Base-by-base conservation (phyloP, 2,888 invertebrate species). In the Julus scanicus region DNA sequence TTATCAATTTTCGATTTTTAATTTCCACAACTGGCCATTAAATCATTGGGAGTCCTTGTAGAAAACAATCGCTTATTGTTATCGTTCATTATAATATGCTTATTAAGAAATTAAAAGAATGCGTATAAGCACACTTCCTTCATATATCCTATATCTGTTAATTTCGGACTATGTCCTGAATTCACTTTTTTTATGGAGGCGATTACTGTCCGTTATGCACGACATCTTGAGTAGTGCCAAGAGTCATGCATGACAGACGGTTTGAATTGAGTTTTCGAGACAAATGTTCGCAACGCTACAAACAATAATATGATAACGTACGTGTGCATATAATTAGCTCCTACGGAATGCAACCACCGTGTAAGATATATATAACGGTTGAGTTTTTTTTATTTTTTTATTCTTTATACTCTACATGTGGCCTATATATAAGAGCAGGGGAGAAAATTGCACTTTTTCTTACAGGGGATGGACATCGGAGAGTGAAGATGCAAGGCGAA, bases 401-500 rank as follows among this genome's bases (percentile, higher is more conserved):
- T 44, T 44, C 44, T 44, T 29, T 71, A 29, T 71, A 71, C 63
- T 63, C 63, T 71, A 71, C 71, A 71, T 71, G 71, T 71, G 71
- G 71, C 71, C 71, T 71, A 71, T 71, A 71, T 71, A 71, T 71
- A 71, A 71, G 20, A 29, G 71, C 29, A 17, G 71, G 71, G 29
- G 29, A 53, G 17, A 53, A 71, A 71, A 71, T 71, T 71, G 71
- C 71, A 71, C 71, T 71, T 71, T 71, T 71, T 71, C 71, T 71
- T 71, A 71, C 71, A 4, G 6, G 9, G 29, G 71, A 71, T 29
- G 71, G 71, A 71, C 71, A 71, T 71, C 29, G 71, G 71, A 71
- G 71, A 71, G 71, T 71, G 29, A 71, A 71, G 71, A 71, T 71
- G 71, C 29, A 53, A 53, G 29, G 71, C 71, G 8, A 20, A 71